phyloP scores from a whole-genome alignment of 2,113 vertebrate species.

The Elaphurus davidianus region DNA sequence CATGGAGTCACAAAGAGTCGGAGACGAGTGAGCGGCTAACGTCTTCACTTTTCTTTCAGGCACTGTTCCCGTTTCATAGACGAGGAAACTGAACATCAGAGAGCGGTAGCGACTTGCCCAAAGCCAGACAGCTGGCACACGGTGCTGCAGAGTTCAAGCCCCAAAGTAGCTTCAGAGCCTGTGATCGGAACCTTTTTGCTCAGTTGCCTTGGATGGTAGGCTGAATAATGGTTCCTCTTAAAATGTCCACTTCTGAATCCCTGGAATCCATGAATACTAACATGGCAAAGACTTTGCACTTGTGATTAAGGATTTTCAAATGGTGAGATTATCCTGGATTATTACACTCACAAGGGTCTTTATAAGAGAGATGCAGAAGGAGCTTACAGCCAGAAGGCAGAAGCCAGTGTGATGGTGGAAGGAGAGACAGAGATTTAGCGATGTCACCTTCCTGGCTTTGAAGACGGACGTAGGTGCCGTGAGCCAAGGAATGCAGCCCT shows the following conservation, averaged over 20 bases:
- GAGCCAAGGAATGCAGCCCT: not conserved
- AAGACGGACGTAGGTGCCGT: not conserved
- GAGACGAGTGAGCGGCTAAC: not conserved
- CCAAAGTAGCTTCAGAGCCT: not conserved
- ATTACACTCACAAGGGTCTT: not conserved
- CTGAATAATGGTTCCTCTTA: not conserved
- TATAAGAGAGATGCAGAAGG: not conserved
- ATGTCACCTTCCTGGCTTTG: rapidly evolving
- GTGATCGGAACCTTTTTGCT: not conserved
- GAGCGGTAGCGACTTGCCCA: not conserved
- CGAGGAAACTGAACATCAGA: not conserved
- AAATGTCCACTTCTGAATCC: not conserved
- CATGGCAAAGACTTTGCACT: not conserved
- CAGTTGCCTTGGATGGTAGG: not conserved
- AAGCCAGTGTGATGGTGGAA: not conserved
- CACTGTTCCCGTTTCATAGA: not conserved
- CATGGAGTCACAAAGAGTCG: not conserved
- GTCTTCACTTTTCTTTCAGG: not conserved
- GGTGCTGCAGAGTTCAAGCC: not conserved
- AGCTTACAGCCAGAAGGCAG: not conserved
- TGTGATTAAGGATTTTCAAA: not conserved
- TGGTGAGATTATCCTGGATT: not conserved
- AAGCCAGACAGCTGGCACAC: not conserved
- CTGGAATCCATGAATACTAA: not conserved
- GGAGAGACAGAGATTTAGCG: not conserved